A percentile compares a stretch with the other conserved stretches of the same genome.
phyloP scores from a whole-genome alignment of 2,113 vertebrate genomes.

The Sitta europaea region DNA sequence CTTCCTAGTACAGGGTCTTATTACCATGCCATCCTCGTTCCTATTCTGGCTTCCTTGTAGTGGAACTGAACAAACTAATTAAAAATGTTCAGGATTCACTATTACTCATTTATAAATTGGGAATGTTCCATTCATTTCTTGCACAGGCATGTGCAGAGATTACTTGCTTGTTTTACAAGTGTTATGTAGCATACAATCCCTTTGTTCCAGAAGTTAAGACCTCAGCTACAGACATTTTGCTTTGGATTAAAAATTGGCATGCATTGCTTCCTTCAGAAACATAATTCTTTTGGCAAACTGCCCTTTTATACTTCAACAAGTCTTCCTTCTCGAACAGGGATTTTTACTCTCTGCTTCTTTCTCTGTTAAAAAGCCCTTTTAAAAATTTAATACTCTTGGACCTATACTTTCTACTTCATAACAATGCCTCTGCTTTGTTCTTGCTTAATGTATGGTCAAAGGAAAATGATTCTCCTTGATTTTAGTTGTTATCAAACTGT shows the following conservation, averaged over 20 bases:
- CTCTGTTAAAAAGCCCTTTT: not conserved
- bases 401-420: not conserved
- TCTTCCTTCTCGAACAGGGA: not conserved
- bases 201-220: slow-evolving; percentile 28
- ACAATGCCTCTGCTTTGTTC: not conserved
- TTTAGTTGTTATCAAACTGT: not conserved
- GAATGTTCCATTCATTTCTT: not conserved
- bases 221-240: not conserved
- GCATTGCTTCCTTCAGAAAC: not conserved
- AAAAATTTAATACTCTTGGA: not conserved
- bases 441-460: not conserved
- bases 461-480: not conserved
- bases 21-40: not conserved
- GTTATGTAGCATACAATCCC: not conserved
- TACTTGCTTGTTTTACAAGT: slow-evolving; percentile 24
- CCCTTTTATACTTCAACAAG: not conserved
- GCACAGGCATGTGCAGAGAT: not conserved
- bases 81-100: not conserved
- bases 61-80: not conserved
- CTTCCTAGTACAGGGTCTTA: not conserved
- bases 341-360: not conserved
- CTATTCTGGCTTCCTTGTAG: not conserved
- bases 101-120: not conserved
- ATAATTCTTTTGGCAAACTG: slow-evolving; percentile 3
- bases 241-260: slow-evolving; percentile 11